These are phyloP conservation scores for Dipodomys ordii DNA, from an alignment of 2,113 vertebrate genomes.

Conservation along the genomic window DNA sequence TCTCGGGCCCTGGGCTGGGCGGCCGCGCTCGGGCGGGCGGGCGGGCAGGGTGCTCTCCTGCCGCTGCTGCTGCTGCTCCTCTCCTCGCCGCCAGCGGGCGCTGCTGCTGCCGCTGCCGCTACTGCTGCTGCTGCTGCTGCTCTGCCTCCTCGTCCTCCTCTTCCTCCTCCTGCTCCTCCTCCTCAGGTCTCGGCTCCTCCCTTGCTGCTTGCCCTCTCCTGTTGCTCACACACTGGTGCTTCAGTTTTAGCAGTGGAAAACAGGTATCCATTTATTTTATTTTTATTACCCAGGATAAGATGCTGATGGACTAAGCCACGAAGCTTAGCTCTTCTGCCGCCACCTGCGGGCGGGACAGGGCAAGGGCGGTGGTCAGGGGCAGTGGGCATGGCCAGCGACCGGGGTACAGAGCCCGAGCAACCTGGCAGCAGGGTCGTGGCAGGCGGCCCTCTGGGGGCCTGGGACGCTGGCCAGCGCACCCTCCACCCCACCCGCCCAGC, in stretches of 20 bases:
- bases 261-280: conserved; percentile 98
- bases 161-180: conserved; percentile 83
- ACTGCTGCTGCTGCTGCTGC: too few species aligned
- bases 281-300: conserved; percentile 98
- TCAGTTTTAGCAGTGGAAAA: conserved; percentile 99
- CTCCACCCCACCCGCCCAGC: conserved; percentile 83
- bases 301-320: conserved; percentile 96
- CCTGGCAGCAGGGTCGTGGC: too few species aligned
- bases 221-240: conserved; percentile 97
- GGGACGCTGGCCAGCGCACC: conserved; percentile 70
- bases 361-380: not conserved
- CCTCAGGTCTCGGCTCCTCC: conserved; percentile 82
- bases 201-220: conserved; percentile 91
- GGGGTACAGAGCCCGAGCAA: too few species aligned
- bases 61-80: conserved; percentile 42
- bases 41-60: too few species aligned
- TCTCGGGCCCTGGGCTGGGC: conserved; percentile 88
- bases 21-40: too few species aligned
- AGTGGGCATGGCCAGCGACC: too few species aligned
- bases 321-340: conserved; percentile 94
- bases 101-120: too few species aligned
- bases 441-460: too few species aligned
- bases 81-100: conserved; percentile 79
- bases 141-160: too few species aligned
- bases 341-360: conserved; percentile 84